A percentile compares a stretch with the other conserved stretches of the same genome.
Evolutionary conservation across 2,888 invertebrate genomes (phyloP).

Genomic region (Horisme vitalbata): DNA sequence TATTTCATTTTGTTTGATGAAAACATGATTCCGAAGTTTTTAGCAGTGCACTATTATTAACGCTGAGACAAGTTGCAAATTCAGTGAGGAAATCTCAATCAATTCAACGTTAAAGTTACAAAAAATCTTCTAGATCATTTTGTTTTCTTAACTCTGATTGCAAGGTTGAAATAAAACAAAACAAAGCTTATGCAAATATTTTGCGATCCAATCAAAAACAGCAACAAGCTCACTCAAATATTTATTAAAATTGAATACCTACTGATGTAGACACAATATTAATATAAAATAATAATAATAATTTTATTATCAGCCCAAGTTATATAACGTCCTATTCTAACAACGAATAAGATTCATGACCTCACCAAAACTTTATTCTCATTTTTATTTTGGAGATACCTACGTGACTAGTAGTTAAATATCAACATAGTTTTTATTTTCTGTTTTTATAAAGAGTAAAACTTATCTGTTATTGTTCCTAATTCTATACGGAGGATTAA

Average conservation of each 20-base stretch:
- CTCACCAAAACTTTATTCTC: neutral
- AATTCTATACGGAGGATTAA: neutral
- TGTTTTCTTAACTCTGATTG: too few relatives aligned
- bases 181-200: neutral
- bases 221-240: neutral
- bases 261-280: neutral
- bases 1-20: conserved; percentile 14
- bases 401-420: conserved; percentile 19
- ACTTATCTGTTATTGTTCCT: too few relatives aligned
- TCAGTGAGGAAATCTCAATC: conserved; percentile 39
- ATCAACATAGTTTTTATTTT: conserved; percentile 3
- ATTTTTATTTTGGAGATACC: conserved; percentile 9
- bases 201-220: neutral
- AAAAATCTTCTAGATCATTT: conserved; percentile 12
- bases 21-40: conserved; percentile 15
- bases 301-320: too few relatives aligned
- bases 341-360: conserved; percentile 7
- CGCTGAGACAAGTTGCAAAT: conserved; percentile 47
- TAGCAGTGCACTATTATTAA: conserved; percentile 47
- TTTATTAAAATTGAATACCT: conserved; percentile 12
- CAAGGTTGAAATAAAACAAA: conserved; percentile 1
- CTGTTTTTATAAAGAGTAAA: neutral
- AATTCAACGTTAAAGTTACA: conserved; percentile 35
- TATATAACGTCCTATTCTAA: neutral
- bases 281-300: conserved; percentile 9